phyloP scores from a whole-genome alignment of 2,113 vertebrate genomes.

The Erythrolamprus reginae region DNA sequence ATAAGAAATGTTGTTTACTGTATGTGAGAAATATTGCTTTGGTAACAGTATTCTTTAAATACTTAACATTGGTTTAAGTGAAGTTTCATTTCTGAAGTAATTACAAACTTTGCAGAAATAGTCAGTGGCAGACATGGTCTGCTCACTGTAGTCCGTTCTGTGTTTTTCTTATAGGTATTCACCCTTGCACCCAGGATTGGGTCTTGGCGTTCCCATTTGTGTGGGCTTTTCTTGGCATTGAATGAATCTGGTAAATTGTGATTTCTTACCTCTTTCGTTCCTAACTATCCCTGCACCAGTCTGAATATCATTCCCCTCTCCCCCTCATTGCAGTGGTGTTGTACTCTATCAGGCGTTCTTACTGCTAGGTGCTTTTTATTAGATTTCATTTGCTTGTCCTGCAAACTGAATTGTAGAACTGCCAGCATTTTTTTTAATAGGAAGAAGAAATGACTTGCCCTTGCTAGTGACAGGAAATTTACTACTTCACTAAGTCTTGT shows the following conservation, averaged over 20 bases:
- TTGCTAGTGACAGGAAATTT: constrained; percentile 18
- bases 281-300: neutral
- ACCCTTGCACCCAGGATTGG: constrained; percentile 22
- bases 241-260: constrained; percentile 17
- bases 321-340: neutral
- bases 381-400: neutral
- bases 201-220: neutral
- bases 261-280: constrained; percentile 21
- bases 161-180: constrained; percentile 8
- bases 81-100: constrained; percentile 4
- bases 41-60: neutral
- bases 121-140: constrained; percentile 5
- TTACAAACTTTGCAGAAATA: neutral
- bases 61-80: neutral
- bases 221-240: constrained; percentile 19
- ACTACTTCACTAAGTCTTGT: neutral
- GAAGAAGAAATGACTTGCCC: neutral
- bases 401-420: neutral
- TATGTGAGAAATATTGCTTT: neutral
- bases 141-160: neutral
- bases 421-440: neutral
- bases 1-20: neutral
- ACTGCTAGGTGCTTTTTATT: neutral
- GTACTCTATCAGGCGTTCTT: neutral
- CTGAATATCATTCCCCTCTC: neutral